Evolutionary conservation across 2,797 vertebrate species (phyloP).

Genomic region (Poeciliopsis turneri): DNA sequence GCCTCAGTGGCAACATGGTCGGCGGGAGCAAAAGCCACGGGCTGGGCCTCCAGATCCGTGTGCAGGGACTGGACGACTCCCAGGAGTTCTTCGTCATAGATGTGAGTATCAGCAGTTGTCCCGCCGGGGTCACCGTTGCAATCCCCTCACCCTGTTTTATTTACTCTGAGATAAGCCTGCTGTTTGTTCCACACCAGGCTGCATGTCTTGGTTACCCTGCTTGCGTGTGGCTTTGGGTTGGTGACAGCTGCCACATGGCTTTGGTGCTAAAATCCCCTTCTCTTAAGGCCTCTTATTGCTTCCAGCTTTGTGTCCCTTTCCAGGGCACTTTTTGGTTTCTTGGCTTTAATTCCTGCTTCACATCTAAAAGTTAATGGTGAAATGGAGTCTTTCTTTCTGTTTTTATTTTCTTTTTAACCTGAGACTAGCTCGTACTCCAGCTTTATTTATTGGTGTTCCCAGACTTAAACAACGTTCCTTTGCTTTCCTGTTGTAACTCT

Average conservation of each 20-base stretch:
- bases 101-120: constrained; percentile 78
- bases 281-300: constrained; percentile 73
- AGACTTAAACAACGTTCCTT: background rate
- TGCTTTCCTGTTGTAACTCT: constrained; percentile 34
- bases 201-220: constrained; percentile 23
- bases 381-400: background rate
- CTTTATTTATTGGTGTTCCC: background rate
- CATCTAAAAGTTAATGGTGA: no score
- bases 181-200: constrained; percentile 41
- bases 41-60: constrained; percentile 81
- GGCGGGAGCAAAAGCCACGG: constrained; percentile 70
- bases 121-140: background rate
- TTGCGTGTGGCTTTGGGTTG: constrained; percentile 49
- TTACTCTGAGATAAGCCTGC: constrained; percentile 32
- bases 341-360: constrained; percentile 40
- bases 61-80: constrained; percentile 89
- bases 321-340: constrained; percentile 39
- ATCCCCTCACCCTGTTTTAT: background rate
- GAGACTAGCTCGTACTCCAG: no score
- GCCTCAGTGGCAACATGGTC: constrained; percentile 75
- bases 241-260: constrained; percentile 80
- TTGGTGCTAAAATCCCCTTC: constrained; percentile 77
- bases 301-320: constrained; percentile 57
- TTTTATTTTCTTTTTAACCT: background rate
- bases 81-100: constrained; percentile 88